Base-by-base conservation (phyloP, 2,888 invertebrate species). In the Myopa tessellatipennis region DNA sequence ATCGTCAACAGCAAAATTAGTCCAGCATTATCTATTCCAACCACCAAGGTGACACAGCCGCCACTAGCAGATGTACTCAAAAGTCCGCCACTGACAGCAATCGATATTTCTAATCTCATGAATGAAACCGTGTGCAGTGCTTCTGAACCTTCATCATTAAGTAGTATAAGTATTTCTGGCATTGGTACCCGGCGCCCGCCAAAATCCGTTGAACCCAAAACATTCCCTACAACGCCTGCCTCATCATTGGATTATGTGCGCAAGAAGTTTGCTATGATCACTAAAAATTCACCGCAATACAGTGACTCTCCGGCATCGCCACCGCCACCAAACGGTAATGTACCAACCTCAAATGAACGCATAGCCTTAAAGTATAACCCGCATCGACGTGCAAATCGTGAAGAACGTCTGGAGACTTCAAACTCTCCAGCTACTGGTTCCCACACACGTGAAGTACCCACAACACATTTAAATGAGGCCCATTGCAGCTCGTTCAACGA, bases 321-420 rank as follows among this genome's bases (percentile, higher is more conserved):
- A 14, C 8, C 69, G 0, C 40, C 18, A n/a, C 26, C 16, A 55
- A 10, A 52, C 1, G 52, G 38, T n/a, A 36, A 50, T 16, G 58
- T 69, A 7, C 65, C 77, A 4, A 45, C 77, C 3, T 60, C 80
- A 7, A 78, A 74, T 5, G 83, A 83, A 78, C 80, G 81, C 38
- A n/a, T 82, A 36, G 90, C 90, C 2, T 88, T 90, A 78, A 90
- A 90, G 82, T 90, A 90, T 78, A 88, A 90, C 82, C 90, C 90
- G 3, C 89, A 89, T 84, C 90, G 90, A 1, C 85, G 88, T 0
- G 82, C 81, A 34, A 82, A 83, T 34, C 71, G 77, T 10, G 38
- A 38, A 12, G 38, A 38, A 38, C 26, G 8, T 72, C 5, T 72
- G 55, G 36, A 79, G 79, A 26, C 26, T 1, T 26, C 2, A 26